Base-by-base conservation (phyloP, 2,113 vertebrate genomes). In the Fukomys damarensis region DNA sequence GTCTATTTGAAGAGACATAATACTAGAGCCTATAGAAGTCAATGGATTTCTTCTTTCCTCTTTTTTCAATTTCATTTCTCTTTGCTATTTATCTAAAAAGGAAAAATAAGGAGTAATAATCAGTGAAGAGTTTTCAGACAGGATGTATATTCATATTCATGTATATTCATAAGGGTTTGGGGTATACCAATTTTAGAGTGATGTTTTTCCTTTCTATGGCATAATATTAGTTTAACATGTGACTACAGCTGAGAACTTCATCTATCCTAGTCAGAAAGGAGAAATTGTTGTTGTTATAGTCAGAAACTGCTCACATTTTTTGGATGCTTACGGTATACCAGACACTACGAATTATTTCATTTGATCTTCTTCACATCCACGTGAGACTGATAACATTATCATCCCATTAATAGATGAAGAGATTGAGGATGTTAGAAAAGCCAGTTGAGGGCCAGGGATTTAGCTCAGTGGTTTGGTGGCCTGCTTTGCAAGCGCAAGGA, bases 151-250 rank as follows among this genome's bases (percentile, higher is more conserved):
- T 59, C 54, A 58, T 70, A 7, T 82, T 12, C n/a, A n/a, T n/a
- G n/a, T n/a, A n/a, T n/a, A n/a, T n/a, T n/a, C n/a, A n/a, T n/a
- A 86, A 46, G 7, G 56, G 4, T 22, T 41, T 46, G 14, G 43
- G 16, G 35, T 68, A 61, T 22, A 49, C 46, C 20, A 76, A 52
- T 2, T 86, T 83, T 17, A 41, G 16, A 74, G 8, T 74, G 41
- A 82, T 66, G 7, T 16, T 83, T 95, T 93, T 92, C 41, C 54
- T 95, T 86, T 87, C n/a, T 84, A 14, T 95, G 79, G 43, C 52
- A 46, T 41, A 49, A 32, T 61, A 17, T 79, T 86, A 83, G 7
- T 66, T 87, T 83, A 43, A 61, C n/a, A 56, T 7, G 19, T 84
- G 26, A 56, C 66, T 79, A 22, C 74, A 84, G 26, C n/a, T 86